These are phyloP conservation scores for Sipha maydis DNA, from an alignment of 2,888 invertebrate genomes.

Conservation along the genomic window DNA sequence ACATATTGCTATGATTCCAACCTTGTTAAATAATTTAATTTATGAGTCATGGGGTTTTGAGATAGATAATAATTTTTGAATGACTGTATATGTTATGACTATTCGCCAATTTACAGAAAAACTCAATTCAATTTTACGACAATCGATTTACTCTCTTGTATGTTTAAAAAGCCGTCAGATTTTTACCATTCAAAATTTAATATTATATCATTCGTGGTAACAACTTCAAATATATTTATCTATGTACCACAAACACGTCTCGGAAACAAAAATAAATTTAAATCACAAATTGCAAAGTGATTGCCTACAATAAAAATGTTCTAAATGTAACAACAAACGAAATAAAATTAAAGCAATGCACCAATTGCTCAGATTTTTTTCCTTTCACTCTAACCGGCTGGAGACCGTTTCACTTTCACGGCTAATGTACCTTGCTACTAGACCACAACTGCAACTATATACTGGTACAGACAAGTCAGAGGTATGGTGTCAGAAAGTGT, in stretches of 20 bases:
- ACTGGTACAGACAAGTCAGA: neutral
- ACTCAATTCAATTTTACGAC: neutral
- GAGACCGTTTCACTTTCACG: slow-evolving; percentile 60
- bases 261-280: neutral
- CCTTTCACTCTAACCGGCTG: slow-evolving; percentile 55
- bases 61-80: neutral
- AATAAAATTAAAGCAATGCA: slow-evolving; percentile 48
- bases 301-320: neutral
- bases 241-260: neutral
- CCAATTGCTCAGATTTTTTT: slow-evolving; percentile 54
- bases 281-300: neutral
- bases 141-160: neutral
- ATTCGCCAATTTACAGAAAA: neutral
- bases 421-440: slow-evolving; percentile 48
- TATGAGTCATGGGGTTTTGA: neutral
- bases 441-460: neutral
- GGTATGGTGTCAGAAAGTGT: neutral
- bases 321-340: neutral
- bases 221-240: neutral
- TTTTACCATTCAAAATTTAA: neutral
- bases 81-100: neutral
- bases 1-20: neutral
- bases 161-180: neutral
- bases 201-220: neutral
- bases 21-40: neutral